Base-by-base conservation (phyloP, 2,888 invertebrate species). In the Tenthredo livida region DNA sequence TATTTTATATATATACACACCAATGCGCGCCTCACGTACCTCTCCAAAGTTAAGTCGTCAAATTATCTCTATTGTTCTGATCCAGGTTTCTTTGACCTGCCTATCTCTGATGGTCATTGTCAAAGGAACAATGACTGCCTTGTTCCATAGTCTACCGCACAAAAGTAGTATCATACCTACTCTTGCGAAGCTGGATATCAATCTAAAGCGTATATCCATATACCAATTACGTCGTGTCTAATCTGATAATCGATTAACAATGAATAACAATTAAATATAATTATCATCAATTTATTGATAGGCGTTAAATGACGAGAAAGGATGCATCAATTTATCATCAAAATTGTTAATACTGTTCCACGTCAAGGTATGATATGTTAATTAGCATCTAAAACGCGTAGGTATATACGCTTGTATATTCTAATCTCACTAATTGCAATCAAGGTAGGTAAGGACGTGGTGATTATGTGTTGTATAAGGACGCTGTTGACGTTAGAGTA, bases 11-110 rank as follows among this genome's bases (percentile, higher is more conserved):
- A 25, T 73, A 73, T 73, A 73, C 43, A 33, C 43, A 40, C 21
- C 1, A 17, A 40, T 40, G 21, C 21, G 21, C 50, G 17, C 5
- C n/a, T 15, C 25, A 3, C 80, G 61, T 61, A n/a, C 21, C 80
- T 80, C 80, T 37, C 65, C 61, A 50, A 83, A 83, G 83, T 83
- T 70, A 29, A 70, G 47, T 83, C 83, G 25, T 70, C 83, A 37
- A 83, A 83, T 83, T 83, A 83, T 83, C 83, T 47, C 67, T 17
- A 67, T 83, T 83, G 83, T 83, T 70, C 83, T 65, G 47, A 47
- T 77, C 33, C 58, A 37, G 80, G n/a, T 80, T 61, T 80, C 21
- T 29, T 77, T 61, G 80, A 61, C 61, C 61, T 29, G 33, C 15
- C 58, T 61, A 50, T 80, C 80, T 54, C 47, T 77, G 73, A 40